phyloP scores from a whole-genome alignment of 2,888 invertebrate species.

The Agrochola litura region DNA sequence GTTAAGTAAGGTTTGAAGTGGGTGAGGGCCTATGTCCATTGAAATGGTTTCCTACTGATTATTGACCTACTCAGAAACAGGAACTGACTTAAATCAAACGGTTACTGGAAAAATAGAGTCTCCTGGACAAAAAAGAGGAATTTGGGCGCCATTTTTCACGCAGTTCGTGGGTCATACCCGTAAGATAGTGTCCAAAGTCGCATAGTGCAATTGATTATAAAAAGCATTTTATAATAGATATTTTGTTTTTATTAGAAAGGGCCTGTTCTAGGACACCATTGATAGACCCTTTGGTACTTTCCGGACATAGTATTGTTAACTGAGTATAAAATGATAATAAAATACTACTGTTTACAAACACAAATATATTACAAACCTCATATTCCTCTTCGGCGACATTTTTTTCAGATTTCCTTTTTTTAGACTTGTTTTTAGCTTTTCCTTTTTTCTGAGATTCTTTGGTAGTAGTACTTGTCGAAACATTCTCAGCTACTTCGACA shows the following conservation, averaged over 20 bases:
- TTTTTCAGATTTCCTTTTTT: slow-evolving; percentile 82
- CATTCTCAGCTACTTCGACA: slow-evolving; percentile 69
- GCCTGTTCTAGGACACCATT: neutral
- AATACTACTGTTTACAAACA: slow-evolving; percentile 50
- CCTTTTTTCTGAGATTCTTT: slow-evolving; percentile 73
- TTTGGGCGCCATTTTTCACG: neutral
- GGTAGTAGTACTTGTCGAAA: slow-evolving; percentile 67
- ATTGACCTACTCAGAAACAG: neutral
- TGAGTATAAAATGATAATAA: neutral
- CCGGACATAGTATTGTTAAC: neutral
- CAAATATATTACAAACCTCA: slow-evolving; percentile 82
- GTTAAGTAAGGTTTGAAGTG: neutral
- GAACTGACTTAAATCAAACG: neutral
- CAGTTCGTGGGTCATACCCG: too few relatives aligned
- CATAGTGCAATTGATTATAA: neutral
- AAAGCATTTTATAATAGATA: too few relatives aligned
- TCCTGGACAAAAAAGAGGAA: neutral
- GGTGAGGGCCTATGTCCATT: too few relatives aligned
- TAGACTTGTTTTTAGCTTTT: slow-evolving; percentile 75
- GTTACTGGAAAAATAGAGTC: too few relatives aligned
- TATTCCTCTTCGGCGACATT: slow-evolving; percentile 84
- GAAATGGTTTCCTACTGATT: neutral
- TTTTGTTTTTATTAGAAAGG: neutral
- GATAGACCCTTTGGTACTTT: neutral
- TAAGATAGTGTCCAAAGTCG: neutral